A percentile compares a stretch with the other conserved stretches of the same genome.
These are phyloP conservation scores for Seriola aureovittata DNA, from an alignment of 2,113 vertebrate genomes.

Conservation along the genomic window DNA sequence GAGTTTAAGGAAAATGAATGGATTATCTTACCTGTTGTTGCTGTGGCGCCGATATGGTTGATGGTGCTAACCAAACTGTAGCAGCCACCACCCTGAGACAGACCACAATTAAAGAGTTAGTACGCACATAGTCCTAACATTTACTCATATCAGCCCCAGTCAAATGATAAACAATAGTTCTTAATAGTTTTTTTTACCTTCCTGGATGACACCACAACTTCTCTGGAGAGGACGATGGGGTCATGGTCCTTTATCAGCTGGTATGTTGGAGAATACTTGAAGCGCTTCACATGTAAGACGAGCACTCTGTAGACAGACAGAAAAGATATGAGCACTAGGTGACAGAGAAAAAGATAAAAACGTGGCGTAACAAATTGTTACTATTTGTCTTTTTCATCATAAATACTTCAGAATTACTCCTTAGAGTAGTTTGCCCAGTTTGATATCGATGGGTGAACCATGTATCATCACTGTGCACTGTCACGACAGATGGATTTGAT, in stretches of 20 bases:
- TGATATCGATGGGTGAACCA: no score
- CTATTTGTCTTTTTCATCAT: no score
- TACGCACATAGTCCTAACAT: not conserved
- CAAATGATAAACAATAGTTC: not conserved
- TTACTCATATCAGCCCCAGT: not conserved
- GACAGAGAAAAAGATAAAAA: no score
- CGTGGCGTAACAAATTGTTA: no score
- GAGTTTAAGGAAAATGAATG: not conserved
- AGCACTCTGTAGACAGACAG: not conserved
- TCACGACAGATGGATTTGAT: no score
- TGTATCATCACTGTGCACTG: no score
- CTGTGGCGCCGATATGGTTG: not conserved
- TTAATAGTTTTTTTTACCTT: not conserved
- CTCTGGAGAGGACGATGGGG: not conserved
- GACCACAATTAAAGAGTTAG: not conserved
- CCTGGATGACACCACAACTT: not conserved
- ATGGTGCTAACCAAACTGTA: not conserved
- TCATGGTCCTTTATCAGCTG: not conserved
- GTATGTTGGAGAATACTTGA: not conserved
- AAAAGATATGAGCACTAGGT: not conserved
- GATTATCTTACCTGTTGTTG: not conserved
- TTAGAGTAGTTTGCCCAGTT: no score
- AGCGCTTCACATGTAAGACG: not conserved
- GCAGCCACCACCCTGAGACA: not conserved
- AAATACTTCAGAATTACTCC: no score